Evolutionary conservation across 2,113 vertebrate species (phyloP).

Genomic region (Dromiciops gliroides): DNA sequence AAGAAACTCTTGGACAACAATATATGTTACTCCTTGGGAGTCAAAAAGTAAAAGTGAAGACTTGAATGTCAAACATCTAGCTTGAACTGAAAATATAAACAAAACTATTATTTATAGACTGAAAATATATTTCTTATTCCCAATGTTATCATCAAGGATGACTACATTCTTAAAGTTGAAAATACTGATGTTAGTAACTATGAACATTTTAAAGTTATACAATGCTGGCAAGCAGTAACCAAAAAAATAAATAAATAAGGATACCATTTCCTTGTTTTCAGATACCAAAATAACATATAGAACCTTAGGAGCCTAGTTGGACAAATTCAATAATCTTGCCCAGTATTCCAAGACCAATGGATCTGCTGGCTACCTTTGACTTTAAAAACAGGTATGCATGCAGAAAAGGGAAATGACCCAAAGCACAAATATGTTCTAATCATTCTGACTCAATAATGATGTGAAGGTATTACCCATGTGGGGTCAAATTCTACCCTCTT

Average conservation of each 20-base stretch:
- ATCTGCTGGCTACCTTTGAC: slow-evolving; percentile 7
- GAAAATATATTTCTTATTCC: slow-evolving; percentile 21
- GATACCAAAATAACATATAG: slow-evolving; percentile 2
- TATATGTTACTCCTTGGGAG: slow-evolving; percentile 3
- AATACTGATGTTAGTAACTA: not conserved
- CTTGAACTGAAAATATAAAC: slow-evolving; percentile 34
- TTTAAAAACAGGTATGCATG: not conserved
- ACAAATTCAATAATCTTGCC: slow-evolving; percentile 19
- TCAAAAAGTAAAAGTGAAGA: not conserved
- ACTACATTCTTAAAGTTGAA: not conserved
- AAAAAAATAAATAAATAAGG: not conserved
- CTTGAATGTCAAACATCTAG: slow-evolving; percentile 9
- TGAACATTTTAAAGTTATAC: slow-evolving; percentile 9
- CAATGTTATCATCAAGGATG: slow-evolving; percentile 14
- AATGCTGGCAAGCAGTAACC: slow-evolving; percentile 22
- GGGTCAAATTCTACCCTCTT: not conserved
- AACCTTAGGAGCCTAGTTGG: not conserved
- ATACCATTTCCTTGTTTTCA: slow-evolving; percentile 18
- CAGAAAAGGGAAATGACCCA: not conserved
- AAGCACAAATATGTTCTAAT: slow-evolving; percentile 14
- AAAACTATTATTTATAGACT: slow-evolving; percentile 48
- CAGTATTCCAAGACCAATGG: slow-evolving; percentile 21
- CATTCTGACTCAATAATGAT: not conserved
- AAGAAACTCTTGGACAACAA: slow-evolving; percentile 7
- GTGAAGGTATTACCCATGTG: not conserved